Evolutionary conservation across 2,113 vertebrate genomes (phyloP).

Genomic region (Gobio gobio): DNA sequence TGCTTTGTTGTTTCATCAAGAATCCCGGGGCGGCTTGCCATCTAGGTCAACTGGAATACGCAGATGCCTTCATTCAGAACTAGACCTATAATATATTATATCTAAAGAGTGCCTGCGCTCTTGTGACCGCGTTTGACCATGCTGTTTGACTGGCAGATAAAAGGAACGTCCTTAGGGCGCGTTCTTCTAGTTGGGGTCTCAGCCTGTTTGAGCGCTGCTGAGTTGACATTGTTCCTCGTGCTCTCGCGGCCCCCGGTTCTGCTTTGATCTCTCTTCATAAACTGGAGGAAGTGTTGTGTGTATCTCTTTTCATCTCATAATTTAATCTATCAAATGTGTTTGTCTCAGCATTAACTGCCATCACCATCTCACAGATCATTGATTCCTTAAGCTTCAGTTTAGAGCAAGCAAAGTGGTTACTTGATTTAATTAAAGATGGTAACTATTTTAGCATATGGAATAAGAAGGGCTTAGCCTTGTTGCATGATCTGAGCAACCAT

Average conservation of each 20-base stretch:
- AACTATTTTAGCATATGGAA: not conserved
- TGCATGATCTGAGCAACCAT: not conserved
- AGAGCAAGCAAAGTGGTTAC: not conserved
- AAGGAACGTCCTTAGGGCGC: conserved; percentile 69
- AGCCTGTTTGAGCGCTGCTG: conserved; percentile 69
- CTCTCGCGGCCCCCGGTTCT: conserved; percentile 67
- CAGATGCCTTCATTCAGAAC: conserved; percentile 17
- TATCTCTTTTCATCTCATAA: conserved; percentile 73
- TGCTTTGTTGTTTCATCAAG: conserved; percentile 52
- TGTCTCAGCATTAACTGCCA: conserved; percentile 75
- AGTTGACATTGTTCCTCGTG: conserved; percentile 66
- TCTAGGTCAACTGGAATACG: conserved; percentile 35
- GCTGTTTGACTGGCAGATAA: conserved; percentile 66
- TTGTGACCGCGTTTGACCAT: conserved; percentile 4
- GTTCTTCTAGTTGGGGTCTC: conserved; percentile 71
- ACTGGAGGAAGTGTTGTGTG: conserved; percentile 68
- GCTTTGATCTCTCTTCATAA: conserved; percentile 76
- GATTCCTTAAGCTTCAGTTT: conserved; percentile 1
- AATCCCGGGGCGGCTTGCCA: not conserved
- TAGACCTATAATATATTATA: not conserved
- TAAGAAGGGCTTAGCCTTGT: not conserved
- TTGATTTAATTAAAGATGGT: conserved; percentile 37
- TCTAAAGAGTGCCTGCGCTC: conserved; percentile 5
- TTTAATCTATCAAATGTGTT: conserved; percentile 77
- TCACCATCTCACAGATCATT: conserved; percentile 63